Base-by-base conservation (phyloP, 2,113 vertebrate species). In the Cryptomyrus ogoouensis region DNA sequence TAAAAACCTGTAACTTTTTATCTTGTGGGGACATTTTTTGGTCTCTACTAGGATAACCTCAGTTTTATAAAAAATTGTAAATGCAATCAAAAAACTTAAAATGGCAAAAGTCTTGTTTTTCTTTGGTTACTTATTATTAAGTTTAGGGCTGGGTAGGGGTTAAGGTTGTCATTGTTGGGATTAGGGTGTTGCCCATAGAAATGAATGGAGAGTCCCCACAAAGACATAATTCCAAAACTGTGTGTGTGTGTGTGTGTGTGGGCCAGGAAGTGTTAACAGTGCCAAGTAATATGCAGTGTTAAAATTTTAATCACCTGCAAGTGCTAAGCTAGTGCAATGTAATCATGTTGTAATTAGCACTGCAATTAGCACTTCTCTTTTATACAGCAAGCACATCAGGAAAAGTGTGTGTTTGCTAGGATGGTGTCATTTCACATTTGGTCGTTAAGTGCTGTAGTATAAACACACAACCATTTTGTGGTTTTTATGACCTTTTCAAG, bases 261-360 rank as follows among this genome's bases (percentile, higher is more conserved):
- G 56, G 91, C 90, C 91, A 93, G 95, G 95, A 98, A 97, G 98
- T 98, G 97, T 99, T 98, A 99, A 97, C 97, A 96, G 96, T 96
- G 98, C 98, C 98, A 98, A 98, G 97, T 98, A 98, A 99, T 98
- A 98, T 97, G 97, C 97, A 98, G 97, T 96, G 97, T 97, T 99
- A 97, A 98, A 98, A 99, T 98, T 99, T 97, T 99, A 99, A 99
- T 99, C 98, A 99, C 98, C 98, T 99, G 97, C 98, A 99, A 98
- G 98, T 98, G 97, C 97, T 98, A 99, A 99, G 97, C 97, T 98
- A 99, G 97, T 99, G 98, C 98, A 99, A 98, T 97, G 97, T 98
- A 99, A 99, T 99, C 98, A 98, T 97, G 96, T 96, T 97, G 97
- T 98, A 99, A 99, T 99, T 99, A 99, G 97, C 97, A 95, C 96